These are phyloP conservation scores for Odocoileus hemionus DNA, from an alignment of 2,113 vertebrate genomes.

Conservation along the genomic window DNA sequence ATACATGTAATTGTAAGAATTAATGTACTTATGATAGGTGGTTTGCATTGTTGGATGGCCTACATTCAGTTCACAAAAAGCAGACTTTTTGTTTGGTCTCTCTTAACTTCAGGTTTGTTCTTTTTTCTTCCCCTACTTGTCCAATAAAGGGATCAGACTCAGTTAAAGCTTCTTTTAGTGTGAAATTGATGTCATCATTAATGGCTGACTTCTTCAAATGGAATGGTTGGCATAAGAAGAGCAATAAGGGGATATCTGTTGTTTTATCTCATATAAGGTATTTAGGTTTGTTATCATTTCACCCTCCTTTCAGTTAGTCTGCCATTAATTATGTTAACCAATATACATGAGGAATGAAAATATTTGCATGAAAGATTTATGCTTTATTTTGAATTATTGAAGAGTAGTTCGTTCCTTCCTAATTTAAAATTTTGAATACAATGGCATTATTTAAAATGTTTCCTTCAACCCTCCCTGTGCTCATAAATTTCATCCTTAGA, in stretches of 20 bases:
- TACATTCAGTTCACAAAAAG: neutral
- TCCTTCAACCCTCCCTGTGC: neutral
- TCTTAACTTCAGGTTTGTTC: neutral
- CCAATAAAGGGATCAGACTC: neutral
- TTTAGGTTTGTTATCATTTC: neutral
- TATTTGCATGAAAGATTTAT: neutral
- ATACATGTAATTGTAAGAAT: neutral
- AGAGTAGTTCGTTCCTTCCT: neutral
- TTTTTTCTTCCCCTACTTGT: neutral
- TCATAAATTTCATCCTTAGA: constrained; percentile 1
- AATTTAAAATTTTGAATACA: neutral
- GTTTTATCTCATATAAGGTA: neutral
- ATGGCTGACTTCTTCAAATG: neutral
- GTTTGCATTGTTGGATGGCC: neutral
- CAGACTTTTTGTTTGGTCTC: neutral
- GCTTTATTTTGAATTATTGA: neutral
- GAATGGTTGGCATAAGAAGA: neutral
- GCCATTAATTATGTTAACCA: neutral
- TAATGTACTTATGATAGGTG: neutral
- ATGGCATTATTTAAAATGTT: neutral
- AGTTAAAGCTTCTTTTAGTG: neutral
- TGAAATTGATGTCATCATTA: neutral
- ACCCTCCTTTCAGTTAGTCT: neutral
- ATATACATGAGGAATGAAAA: neutral
- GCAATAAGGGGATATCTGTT: neutral